Conservation (phyloP, 2,113 vertebrate genomes). For the Grammomys dolichurus region DNA sequence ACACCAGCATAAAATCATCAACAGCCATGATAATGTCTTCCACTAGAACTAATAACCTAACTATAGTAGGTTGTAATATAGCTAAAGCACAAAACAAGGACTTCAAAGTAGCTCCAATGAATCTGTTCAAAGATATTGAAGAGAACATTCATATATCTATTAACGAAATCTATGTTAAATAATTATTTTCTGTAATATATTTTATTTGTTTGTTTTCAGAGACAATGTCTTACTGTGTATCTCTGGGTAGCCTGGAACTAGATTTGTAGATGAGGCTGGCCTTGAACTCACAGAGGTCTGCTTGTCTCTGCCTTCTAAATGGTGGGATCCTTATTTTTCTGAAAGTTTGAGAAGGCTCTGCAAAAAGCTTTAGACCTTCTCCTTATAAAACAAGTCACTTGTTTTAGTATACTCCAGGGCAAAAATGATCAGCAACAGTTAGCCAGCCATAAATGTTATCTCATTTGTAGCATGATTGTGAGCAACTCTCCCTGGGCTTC, state of each 20-base stretch:
- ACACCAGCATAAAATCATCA: not conserved
- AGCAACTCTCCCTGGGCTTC: not conserved
- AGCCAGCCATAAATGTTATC: not conserved
- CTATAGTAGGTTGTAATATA: not conserved
- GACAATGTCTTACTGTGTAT: not conserved
- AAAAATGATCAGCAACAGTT: not conserved
- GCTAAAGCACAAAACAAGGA: not conserved
- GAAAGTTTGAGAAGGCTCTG: not conserved
- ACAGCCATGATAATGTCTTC: not conserved
- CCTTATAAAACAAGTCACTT: not conserved
- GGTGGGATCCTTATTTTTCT: not conserved
- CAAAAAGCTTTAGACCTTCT: not conserved
- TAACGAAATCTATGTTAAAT: not conserved
- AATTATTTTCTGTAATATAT: not conserved
- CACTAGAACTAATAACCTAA: too few species aligned
- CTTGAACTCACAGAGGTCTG: not conserved
- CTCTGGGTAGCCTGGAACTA: not conserved
- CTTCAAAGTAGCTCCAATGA: not conserved
- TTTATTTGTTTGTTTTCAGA: not conserved
- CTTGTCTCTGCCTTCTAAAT: not conserved
- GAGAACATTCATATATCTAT: not conserved
- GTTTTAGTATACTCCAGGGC: slow-evolving; percentile 1
- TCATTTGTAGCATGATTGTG: not conserved
- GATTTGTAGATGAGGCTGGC: not conserved
- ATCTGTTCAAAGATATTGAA: not conserved